Percentiles rank a stretch among this genome's conserved stretches.
Evolutionary conservation across 2,888 invertebrate species (phyloP).

Genomic region (Glomeris marginata): DNA sequence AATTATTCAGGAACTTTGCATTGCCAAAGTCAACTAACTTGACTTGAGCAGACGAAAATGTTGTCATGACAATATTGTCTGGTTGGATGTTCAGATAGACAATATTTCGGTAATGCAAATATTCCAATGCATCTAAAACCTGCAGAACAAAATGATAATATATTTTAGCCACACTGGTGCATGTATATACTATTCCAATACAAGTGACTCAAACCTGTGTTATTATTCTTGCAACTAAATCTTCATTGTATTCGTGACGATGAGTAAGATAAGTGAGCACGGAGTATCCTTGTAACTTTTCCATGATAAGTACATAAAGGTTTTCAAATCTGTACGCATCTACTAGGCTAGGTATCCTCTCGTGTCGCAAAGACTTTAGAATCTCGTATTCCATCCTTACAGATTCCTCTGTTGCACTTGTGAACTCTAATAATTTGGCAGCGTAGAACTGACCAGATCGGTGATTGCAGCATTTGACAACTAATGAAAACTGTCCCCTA

Average conservation of each 20-base stretch:
- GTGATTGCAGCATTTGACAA: conserved; percentile 53
- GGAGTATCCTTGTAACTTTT: conserved; percentile 64
- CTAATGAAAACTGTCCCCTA: conserved; percentile 71
- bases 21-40: conserved; percentile 87
- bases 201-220: conserved; percentile 42
- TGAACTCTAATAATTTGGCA: conserved; percentile 51
- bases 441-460: conserved; percentile 56
- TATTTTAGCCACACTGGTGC: no score
- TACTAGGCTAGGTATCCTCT: conserved; percentile 58
- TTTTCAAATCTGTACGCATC: conserved; percentile 42
- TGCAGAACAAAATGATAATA: conserved; percentile 20
- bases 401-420: conserved; percentile 42
- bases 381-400: conserved; percentile 60
- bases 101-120: conserved; percentile 84
- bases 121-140: conserved; percentile 76
- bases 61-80: conserved; percentile 85
- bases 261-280: conserved; percentile 75
- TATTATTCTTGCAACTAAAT: conserved; percentile 73
- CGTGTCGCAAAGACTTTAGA: conserved; percentile 65
- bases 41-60: conserved; percentile 54
- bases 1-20: conserved; percentile 32
- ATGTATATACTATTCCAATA: neutral
- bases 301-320: conserved; percentile 39
- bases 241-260: conserved; percentile 80
- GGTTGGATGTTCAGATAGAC: conserved; percentile 84